These are phyloP conservation scores for Galeruca laticollis DNA, from an alignment of 2,888 invertebrate genomes.

Conservation along the genomic window DNA sequence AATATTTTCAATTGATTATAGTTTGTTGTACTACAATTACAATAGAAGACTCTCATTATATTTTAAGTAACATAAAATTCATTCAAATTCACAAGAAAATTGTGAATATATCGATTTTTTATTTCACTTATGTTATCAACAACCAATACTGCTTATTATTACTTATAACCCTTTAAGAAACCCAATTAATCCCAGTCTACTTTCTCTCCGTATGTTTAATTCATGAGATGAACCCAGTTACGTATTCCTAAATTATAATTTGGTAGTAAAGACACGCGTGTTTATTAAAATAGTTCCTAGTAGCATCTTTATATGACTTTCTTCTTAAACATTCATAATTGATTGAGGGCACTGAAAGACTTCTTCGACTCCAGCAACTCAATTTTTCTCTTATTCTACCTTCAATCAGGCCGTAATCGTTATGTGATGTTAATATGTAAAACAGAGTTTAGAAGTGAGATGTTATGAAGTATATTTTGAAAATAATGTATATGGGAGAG, in stretches of 20 bases:
- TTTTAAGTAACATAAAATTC: no score
- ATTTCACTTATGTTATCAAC: no score
- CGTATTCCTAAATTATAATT: constrained; percentile 40
- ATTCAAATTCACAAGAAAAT: neutral
- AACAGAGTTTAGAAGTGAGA: constrained; percentile 21
- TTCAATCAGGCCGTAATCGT: constrained; percentile 37
- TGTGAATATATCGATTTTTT: no score
- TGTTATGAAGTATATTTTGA: no score
- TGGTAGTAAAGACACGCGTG: constrained; percentile 36
- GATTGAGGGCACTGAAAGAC: constrained; percentile 33
- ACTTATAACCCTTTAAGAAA: neutral
- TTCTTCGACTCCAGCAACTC: constrained; percentile 22
- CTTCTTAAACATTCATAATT: constrained; percentile 31
- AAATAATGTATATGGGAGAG: no score
- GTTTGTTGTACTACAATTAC: no score
- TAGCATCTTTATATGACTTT: constrained; percentile 33
- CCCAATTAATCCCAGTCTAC: constrained; percentile 1
- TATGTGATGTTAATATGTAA: constrained; percentile 36
- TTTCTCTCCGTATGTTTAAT: constrained; percentile 33
- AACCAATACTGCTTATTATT: no score
- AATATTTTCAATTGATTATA: no score
- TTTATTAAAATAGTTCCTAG: constrained; percentile 34
- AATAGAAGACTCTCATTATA: no score
- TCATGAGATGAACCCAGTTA: constrained; percentile 38
- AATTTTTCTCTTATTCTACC: constrained; percentile 30